Percentiles rank a stretch among this genome's conserved stretches.
phyloP scores from a whole-genome alignment of 2,888 invertebrate species.

The Patella depressa region DNA sequence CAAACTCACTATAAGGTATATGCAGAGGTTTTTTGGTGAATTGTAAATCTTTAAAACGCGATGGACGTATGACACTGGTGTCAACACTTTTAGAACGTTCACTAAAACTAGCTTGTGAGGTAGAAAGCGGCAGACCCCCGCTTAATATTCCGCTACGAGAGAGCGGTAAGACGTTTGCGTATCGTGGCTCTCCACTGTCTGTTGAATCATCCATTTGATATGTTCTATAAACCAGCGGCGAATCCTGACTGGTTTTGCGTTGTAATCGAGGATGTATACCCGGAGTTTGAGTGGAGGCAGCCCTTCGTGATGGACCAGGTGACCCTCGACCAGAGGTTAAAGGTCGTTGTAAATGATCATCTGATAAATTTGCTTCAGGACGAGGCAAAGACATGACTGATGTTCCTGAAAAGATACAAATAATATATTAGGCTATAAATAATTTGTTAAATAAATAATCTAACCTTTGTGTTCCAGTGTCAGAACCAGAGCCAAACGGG shows the following conservation, averaged over 20 bases:
- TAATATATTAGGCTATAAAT: too few relatives aligned
- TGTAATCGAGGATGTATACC: slow-evolving; percentile 46
- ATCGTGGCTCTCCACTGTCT: slow-evolving; percentile 25
- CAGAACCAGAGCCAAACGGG: too few relatives aligned
- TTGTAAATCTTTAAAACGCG: slow-evolving; percentile 61
- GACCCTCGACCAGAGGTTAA: slow-evolving; percentile 40
- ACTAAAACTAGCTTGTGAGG: slow-evolving; percentile 48
- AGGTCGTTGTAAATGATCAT: slow-evolving; percentile 34
- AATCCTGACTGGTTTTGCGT: slow-evolving; percentile 35
- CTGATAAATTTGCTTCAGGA: slow-evolving; percentile 31
- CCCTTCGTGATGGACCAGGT: slow-evolving; percentile 51
- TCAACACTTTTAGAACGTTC: slow-evolving; percentile 48
- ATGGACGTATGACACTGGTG: slow-evolving; percentile 51
- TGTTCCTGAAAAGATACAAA: slow-evolving; percentile 38
- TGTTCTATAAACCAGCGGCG: slow-evolving; percentile 30
- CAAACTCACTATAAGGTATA: slow-evolving; percentile 68
- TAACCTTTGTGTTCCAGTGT: too few relatives aligned
- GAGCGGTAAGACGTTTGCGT: slow-evolving; percentile 19
- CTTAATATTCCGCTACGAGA: slow-evolving; percentile 26
- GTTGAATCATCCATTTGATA: slow-evolving; percentile 34
- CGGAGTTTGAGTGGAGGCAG: slow-evolving; percentile 52
- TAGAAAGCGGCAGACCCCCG: slow-evolving; percentile 45
- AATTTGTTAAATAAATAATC: too few relatives aligned
- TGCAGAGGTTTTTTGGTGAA: slow-evolving; percentile 67
- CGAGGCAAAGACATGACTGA: slow-evolving; percentile 31